phyloP scores from a whole-genome alignment of 2,113 vertebrate species.

The Uropsilus gracilis region DNA sequence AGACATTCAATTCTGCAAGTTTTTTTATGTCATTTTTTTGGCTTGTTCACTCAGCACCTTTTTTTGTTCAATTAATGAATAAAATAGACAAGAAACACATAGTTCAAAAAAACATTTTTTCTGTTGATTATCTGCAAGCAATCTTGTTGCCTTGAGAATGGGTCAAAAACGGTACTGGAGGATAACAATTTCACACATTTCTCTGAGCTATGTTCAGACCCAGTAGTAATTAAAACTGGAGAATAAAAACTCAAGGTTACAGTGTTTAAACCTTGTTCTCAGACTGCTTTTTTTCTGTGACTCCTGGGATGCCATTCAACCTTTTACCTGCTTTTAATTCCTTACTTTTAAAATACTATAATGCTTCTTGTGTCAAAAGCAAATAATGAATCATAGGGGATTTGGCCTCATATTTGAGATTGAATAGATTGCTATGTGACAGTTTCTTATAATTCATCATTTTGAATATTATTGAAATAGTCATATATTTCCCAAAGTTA shows the following conservation, averaged over 20 bases:
- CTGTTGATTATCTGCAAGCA: neutral
- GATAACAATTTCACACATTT: neutral
- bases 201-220: neutral
- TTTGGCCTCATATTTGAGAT: neutral
- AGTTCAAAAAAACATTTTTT: conserved; percentile 25
- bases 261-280: neutral
- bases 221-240: neutral
- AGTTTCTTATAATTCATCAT: conserved; percentile 23
- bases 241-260: conserved; percentile 57
- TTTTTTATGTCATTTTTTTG: neutral
- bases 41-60: conserved; percentile 33
- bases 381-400: conserved; percentile 43
- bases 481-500: conserved; percentile 44
- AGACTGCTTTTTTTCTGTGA: neutral
- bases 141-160: neutral
- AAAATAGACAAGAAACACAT: conserved; percentile 49
- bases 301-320: neutral
- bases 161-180: neutral
- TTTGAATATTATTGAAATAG: conserved; percentile 38
- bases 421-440: conserved; percentile 1
- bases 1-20: conserved; percentile 6
- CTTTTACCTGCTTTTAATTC: conserved; percentile 27
- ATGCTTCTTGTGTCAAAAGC: conserved; percentile 39
- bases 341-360: neutral
- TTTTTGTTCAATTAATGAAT: conserved; percentile 56